Conservation (phyloP, 2,888 invertebrate genomes). For the Torymus auratus region DNA sequence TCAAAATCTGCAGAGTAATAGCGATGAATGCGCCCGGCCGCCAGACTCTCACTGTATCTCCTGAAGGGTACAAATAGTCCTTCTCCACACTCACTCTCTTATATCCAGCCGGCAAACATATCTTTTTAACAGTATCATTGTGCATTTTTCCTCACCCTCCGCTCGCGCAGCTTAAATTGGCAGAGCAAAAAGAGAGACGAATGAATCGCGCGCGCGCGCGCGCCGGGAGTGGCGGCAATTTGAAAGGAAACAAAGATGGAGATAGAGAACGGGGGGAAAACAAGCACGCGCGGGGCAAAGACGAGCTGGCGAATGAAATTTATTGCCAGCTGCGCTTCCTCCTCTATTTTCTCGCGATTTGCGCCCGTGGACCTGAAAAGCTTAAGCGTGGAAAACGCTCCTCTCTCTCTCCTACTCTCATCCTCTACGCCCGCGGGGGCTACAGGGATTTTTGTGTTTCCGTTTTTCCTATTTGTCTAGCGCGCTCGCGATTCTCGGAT, state of each 20-base stretch:
- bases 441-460: slow-evolving; percentile 34
- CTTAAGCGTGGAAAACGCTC: slow-evolving; percentile 62
- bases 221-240: slow-evolving; percentile 35
- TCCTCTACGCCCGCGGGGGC: slow-evolving; percentile 2
- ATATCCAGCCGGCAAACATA: background rate
- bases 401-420: too few species aligned
- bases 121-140: slow-evolving; percentile 31
- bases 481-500: slow-evolving; percentile 55
- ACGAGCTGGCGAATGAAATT: slow-evolving; percentile 63
- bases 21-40: slow-evolving; percentile 34
- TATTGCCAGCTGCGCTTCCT: slow-evolving; percentile 61
- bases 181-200: slow-evolving; percentile 24
- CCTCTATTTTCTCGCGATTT: slow-evolving; percentile 62
- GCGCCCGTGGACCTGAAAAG: slow-evolving; percentile 58
- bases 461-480: slow-evolving; percentile 49
- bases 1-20: slow-evolving; percentile 56
- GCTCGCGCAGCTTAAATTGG: slow-evolving; percentile 26
- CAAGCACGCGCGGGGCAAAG: slow-evolving; percentile 53
- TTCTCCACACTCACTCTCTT: background rate
- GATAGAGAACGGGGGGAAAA: slow-evolving; percentile 48
- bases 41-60: slow-evolving; percentile 17
- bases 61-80: slow-evolving; percentile 56
- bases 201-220: slow-evolving; percentile 46
- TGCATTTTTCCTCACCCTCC: background rate
- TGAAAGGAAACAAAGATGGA: slow-evolving; percentile 29